Conservation (phyloP, 2,888 invertebrate species). For the Chloroclysta siterata region DNA sequence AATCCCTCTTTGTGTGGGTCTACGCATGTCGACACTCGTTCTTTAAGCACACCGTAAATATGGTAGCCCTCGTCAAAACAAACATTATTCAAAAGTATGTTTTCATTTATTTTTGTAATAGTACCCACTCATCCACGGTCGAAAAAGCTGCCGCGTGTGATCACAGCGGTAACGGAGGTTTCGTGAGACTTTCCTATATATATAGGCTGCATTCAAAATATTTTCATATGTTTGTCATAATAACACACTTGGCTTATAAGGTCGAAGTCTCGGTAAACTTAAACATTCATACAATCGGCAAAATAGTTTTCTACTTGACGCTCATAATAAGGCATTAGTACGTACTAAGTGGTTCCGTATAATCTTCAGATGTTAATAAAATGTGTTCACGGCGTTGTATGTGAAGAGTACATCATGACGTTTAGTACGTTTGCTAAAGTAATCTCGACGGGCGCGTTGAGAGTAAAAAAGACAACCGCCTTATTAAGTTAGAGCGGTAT, state of each 20-base stretch:
- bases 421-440: conserved; percentile 77
- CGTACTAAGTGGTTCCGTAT: conserved; percentile 50
- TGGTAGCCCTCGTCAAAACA: conserved; percentile 75
- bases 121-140: conserved; percentile 60
- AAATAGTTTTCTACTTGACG: conserved; percentile 36
- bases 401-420: conserved; percentile 71
- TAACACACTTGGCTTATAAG: conserved; percentile 42
- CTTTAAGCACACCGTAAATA: conserved; percentile 63
- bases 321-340: conserved; percentile 50
- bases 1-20: conserved; percentile 83
- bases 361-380: conserved; percentile 65
- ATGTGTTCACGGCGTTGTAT: conserved; percentile 69
- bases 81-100: conserved; percentile 77
- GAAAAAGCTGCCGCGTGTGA: conserved; percentile 67
- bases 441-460: conserved; percentile 70
- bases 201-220: conserved; percentile 54
- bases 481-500: conserved; percentile 69
- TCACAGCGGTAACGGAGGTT: conserved; percentile 58
- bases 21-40: conserved; percentile 67
- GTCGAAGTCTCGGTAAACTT: conserved; percentile 44
- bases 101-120: conserved; percentile 79
- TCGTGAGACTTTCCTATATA: conserved; percentile 63
- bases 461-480: conserved; percentile 77
- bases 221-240: conserved; percentile 53
- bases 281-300: conserved; percentile 55